Conservation (phyloP, 2,113 vertebrate species). For the Oncorhynchus gorbuscha region DNA sequence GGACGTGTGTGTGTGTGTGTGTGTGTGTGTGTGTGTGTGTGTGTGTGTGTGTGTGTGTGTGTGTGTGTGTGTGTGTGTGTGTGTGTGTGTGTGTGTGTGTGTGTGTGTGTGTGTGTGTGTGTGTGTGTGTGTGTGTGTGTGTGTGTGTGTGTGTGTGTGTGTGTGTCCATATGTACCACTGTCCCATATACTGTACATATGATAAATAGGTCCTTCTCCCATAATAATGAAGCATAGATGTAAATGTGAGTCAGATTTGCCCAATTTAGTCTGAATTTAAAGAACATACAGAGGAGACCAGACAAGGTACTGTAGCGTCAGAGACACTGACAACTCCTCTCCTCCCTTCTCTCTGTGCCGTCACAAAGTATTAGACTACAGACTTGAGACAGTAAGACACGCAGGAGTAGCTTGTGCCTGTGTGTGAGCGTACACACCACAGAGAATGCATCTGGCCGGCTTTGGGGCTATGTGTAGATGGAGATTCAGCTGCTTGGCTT, state of each 20-base stretch:
- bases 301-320: too few species aligned
- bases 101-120: too few species aligned
- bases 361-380: too few species aligned
- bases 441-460: not conserved
- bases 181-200: not conserved
- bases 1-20: too few species aligned
- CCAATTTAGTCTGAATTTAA: too few species aligned
- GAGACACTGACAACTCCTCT: too few species aligned
- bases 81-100: too few species aligned
- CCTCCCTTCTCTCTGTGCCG: too few species aligned
- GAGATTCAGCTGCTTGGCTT: not conserved
- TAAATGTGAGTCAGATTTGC: not conserved
- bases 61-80: not conserved
- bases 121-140: too few species aligned
- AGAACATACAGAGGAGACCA: too few species aligned
- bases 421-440: not conserved
- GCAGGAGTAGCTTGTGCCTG: not conserved
- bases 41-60: not conserved
- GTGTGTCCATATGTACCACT: constrained; percentile 1
- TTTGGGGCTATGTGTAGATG: not conserved
- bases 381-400: not conserved
- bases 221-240: not conserved
- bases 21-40: too few species aligned
- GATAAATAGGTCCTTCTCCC: too few species aligned
- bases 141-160: not conserved